These are phyloP conservation scores for cattle (Bos taurus) DNA, from an alignment of 2,113 vertebrate species.

Conservation along the genomic window DNA sequence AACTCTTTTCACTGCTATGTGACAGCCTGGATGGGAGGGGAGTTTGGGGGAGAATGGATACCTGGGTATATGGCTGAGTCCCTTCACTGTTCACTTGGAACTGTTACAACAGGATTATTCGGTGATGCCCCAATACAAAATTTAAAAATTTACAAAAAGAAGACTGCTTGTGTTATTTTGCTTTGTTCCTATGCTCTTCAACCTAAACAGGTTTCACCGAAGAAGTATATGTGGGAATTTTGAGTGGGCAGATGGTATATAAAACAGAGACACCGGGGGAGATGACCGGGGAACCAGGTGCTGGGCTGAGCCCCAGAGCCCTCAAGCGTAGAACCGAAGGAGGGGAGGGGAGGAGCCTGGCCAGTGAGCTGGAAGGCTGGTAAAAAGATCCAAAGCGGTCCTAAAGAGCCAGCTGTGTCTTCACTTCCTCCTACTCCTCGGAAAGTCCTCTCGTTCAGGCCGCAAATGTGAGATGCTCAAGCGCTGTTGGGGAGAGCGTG, in stretches of 20 bases:
- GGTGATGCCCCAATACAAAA: background rate
- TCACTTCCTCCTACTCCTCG: background rate
- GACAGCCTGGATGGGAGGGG: background rate
- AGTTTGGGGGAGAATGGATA: background rate
- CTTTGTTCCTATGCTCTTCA: background rate
- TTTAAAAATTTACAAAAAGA: background rate
- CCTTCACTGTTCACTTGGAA: background rate
- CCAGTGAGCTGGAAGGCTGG: background rate
- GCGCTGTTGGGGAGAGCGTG: rapidly evolving
- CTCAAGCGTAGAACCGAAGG: no score
- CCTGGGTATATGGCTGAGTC: background rate
- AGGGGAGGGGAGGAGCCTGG: background rate
- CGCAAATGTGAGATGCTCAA: rapidly evolving
- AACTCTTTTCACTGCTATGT: background rate
- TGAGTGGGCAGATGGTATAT: rapidly evolving
- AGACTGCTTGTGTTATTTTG: background rate
- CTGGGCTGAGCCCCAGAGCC: no score
- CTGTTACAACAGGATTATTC: background rate
- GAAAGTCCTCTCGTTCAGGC: background rate
- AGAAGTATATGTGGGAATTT: background rate
- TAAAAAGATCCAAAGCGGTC: no score
- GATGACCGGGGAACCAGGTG: background rate
- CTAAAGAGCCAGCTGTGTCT: background rate
- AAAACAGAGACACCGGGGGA: rapidly evolving
- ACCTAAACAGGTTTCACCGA: background rate